These are phyloP conservation scores for Fukomys damarensis DNA, from an alignment of 2,113 vertebrate genomes.

Conservation along the genomic window DNA sequence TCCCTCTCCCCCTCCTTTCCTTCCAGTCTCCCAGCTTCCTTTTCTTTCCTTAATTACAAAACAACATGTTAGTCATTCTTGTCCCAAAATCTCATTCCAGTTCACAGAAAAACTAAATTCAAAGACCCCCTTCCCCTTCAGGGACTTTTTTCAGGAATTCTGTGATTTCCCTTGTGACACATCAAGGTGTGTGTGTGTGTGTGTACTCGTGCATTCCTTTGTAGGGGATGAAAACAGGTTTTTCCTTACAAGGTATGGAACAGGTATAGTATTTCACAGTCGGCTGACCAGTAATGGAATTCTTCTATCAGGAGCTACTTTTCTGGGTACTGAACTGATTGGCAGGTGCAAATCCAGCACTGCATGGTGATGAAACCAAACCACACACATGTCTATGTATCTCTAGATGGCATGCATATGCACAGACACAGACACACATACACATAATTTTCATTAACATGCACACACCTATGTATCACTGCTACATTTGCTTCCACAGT, in stretches of 20 bases:
- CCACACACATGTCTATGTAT: background rate
- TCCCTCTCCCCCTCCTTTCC: no score
- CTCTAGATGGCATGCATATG: background rate
- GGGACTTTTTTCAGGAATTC: slow-evolving; percentile 54
- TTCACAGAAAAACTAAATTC: slow-evolving; percentile 57
- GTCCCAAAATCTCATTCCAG: slow-evolving; percentile 45
- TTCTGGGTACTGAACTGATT: slow-evolving; percentile 74
- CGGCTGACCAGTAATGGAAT: slow-evolving; percentile 77
- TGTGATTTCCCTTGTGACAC: slow-evolving; percentile 68
- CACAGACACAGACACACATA: background rate
- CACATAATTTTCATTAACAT: background rate
- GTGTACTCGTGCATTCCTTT: background rate
- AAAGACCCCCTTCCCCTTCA: background rate
- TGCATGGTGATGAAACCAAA: slow-evolving; percentile 53
- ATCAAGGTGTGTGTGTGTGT: background rate
- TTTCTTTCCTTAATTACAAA: slow-evolving; percentile 55
- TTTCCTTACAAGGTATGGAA: slow-evolving; percentile 61
- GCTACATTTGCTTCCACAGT: background rate
- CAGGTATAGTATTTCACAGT: slow-evolving; percentile 82
- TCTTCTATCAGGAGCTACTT: slow-evolving; percentile 76
- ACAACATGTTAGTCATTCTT: slow-evolving; percentile 50
- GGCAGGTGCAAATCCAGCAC: slow-evolving; percentile 72
- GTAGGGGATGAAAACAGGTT: slow-evolving; percentile 4
- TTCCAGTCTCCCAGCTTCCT: background rate
- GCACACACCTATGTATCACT: background rate